A percentile compares a stretch with the other conserved stretches of the same genome.
These are phyloP conservation scores for Pasiphila rectangulata DNA, from an alignment of 2,888 invertebrate genomes.

Conservation along the genomic window DNA sequence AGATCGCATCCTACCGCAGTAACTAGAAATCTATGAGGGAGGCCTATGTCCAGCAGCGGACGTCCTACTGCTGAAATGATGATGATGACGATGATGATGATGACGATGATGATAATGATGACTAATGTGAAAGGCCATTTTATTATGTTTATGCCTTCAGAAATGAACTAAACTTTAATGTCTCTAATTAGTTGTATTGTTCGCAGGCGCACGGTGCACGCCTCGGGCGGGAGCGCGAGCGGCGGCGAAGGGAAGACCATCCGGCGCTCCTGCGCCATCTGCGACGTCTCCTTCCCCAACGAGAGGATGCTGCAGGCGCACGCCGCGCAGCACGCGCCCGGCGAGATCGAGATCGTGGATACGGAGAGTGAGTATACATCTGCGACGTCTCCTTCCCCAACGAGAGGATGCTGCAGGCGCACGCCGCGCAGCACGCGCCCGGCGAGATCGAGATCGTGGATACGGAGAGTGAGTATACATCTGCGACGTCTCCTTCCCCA, in stretches of 20 bases:
- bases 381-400: conserved; percentile 48
- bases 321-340: conserved; percentile 27
- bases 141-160: too few species aligned
- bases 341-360: conserved; percentile 28
- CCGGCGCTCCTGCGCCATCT: conserved; percentile 37
- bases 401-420: conserved; percentile 45
- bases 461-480: conserved; percentile 21
- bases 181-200: background rate
- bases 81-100: too few species aligned
- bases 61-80: too few species aligned
- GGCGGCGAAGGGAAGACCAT: conserved; percentile 23
- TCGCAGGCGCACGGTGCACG: conserved; percentile 59
- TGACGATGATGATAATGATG: too few species aligned
- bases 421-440: conserved; percentile 32
- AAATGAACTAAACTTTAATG: too few species aligned
- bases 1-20: too few species aligned
- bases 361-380: conserved; percentile 23
- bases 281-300: conserved; percentile 46
- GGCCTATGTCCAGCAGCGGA: too few species aligned
- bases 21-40: too few species aligned
- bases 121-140: too few species aligned
- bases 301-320: conserved; percentile 47
- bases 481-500: conserved; percentile 48
- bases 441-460: conserved; percentile 28
- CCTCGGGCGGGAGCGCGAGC: conserved; percentile 39